phyloP scores from a whole-genome alignment of 2,797 vertebrate species.

The Paratrypauchen microcephalus region DNA sequence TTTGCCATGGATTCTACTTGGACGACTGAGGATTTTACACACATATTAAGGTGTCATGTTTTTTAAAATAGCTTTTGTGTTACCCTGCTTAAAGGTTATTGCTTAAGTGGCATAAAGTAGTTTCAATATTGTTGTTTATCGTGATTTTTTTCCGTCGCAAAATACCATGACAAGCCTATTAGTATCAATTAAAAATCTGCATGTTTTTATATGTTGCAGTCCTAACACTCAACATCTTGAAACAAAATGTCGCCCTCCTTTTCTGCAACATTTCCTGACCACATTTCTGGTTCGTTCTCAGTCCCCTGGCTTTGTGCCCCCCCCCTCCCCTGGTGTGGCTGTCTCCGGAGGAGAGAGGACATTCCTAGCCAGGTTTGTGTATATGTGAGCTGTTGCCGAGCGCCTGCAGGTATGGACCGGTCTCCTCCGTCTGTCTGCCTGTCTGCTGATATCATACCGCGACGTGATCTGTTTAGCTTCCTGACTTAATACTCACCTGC shows the following conservation, averaged over 20 bases:
- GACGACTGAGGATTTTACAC: too few relatives aligned
- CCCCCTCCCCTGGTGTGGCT: background rate
- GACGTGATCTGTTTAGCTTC: slow-evolving; percentile 71
- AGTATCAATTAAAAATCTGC: background rate
- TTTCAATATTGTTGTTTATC: too few relatives aligned
- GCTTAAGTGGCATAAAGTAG: too few relatives aligned
- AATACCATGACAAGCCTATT: too few relatives aligned
- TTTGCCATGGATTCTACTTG: too few relatives aligned
- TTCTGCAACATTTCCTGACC: background rate
- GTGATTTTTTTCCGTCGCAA: too few relatives aligned
- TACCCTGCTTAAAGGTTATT: too few relatives aligned
- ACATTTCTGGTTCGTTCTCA: slow-evolving; percentile 20
- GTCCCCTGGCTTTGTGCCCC: background rate
- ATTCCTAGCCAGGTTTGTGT: slow-evolving; percentile 63
- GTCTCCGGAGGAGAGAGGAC: slow-evolving; percentile 39
- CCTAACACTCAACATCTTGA: background rate
- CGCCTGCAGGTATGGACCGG: slow-evolving; percentile 72
- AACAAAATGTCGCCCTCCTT: background rate
- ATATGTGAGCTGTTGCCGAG: slow-evolving; percentile 50
- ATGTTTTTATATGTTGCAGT: background rate
- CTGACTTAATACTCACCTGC: slow-evolving; percentile 75
- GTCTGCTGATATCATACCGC: slow-evolving; percentile 71
- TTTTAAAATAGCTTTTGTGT: too few relatives aligned
- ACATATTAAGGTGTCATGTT: too few relatives aligned
- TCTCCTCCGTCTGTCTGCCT: slow-evolving; percentile 64